Base-by-base conservation (phyloP, 1,140 invertebrate species). In the Euura saliciscinereae region DNA sequence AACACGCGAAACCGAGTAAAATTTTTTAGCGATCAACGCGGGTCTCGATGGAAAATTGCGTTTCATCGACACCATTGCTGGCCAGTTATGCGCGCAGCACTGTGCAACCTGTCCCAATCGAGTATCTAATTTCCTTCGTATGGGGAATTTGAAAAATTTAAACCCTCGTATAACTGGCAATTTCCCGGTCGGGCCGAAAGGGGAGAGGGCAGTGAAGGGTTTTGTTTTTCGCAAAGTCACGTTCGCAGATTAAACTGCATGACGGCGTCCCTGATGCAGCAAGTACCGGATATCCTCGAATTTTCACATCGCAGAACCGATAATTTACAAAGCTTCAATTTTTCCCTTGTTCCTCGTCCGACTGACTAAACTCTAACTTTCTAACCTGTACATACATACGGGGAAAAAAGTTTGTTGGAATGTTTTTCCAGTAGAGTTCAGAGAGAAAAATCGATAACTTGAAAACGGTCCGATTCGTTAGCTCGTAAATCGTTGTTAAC, bases 121-220 rank as follows among this genome's bases (percentile, higher is more conserved):
- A 76, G 78, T 69, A 78, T 80, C 78, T 80, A 76, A 80, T 80
- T 80, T 80, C 74, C 78, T 78, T 77, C 73, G 74, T 43, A 44
- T 7, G 66, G 43, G 67, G 65, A n/a, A 28, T 45, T 44, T 68
- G 66, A 72, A 72, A 72, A 45, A 68, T 72, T 44, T 43, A 72
- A 72, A 8, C 66, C 7, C 68, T 67, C 28, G 64, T 10, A 11
- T 68, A 72, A 72, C 42, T 72, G 71, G 65, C 43, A 72, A 72
- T 72, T 72, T 72, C 71, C 65, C 28, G 43, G 42, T 65, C 51
- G 51, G 45, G 70, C 0, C 28, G 28, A 28, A 28, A 28, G 28
- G 28, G 28, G 28, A 28, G 0, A 28, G 28, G 28, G 28, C n/a
- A n/a, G n/a, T n/a, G n/a, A 28, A 28, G 28, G 28, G 28, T 28